These are phyloP conservation scores for Calyptomena viridis DNA, from an alignment of 2,113 vertebrate genomes.

Conservation along the genomic window DNA sequence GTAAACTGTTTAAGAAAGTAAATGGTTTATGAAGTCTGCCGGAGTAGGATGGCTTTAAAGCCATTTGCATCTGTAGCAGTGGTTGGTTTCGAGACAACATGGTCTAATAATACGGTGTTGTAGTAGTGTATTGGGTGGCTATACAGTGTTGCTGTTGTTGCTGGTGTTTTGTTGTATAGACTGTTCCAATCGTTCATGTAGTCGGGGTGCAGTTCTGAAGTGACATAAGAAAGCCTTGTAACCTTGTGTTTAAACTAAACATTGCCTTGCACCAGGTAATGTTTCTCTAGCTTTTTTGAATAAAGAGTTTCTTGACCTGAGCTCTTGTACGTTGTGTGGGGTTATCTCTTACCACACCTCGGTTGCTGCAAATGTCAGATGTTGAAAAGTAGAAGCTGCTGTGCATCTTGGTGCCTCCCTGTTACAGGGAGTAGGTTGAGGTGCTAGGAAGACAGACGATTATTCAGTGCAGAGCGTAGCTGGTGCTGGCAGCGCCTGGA, in stretches of 20 bases:
- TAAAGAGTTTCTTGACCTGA: not conserved
- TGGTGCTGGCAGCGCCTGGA: not conserved
- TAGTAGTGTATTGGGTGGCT: too few species aligned
- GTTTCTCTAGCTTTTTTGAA: not conserved
- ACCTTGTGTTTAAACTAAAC: not conserved
- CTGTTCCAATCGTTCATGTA: not conserved
- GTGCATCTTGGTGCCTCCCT: rapidly evolving
- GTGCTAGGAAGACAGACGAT: rapidly evolving
- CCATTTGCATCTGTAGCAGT: not conserved
- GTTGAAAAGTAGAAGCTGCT: not conserved
- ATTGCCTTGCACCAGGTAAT: not conserved
- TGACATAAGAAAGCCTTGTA: not conserved
- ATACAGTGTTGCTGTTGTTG: not conserved
- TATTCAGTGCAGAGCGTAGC: not conserved
- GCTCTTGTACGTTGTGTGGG: not conserved
- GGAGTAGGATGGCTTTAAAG: not conserved
- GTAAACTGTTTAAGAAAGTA: not conserved
- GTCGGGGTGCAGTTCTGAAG: not conserved
- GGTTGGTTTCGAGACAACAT: not conserved
- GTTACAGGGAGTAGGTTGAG: not conserved
- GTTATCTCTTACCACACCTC: not conserved
- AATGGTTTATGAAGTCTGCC: not conserved
- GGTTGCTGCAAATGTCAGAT: not conserved
- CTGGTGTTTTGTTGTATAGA: not conserved
- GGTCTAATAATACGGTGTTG: too few species aligned